phyloP scores from a whole-genome alignment of 2,113 vertebrate species.

The Uria lomvia region DNA sequence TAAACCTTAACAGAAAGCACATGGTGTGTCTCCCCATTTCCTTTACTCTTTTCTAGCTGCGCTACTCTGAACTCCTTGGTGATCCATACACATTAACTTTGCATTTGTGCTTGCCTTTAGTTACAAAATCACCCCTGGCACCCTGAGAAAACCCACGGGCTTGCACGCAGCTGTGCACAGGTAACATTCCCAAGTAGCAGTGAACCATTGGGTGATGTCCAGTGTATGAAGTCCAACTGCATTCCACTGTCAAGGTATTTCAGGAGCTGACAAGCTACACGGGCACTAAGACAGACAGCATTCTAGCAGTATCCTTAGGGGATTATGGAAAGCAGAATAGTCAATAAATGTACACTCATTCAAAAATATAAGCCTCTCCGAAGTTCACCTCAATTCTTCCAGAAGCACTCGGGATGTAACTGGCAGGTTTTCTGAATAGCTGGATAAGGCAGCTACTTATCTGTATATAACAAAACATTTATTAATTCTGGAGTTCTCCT shows the following conservation, averaged over 20 bases:
- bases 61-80: neutral
- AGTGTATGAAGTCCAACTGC: neutral
- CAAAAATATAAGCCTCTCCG: neutral
- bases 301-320: neutral
- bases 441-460: neutral
- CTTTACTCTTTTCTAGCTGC: neutral
- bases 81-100: neutral
- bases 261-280: neutral
- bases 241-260: neutral
- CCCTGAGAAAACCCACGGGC: neutral
- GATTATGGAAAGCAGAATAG: neutral
- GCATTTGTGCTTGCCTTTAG: neutral
- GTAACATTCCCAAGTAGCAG: neutral
- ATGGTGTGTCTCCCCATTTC: fast-evolving
- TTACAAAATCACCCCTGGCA: neutral
- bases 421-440: neutral
- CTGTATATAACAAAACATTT: neutral
- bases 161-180: neutral
- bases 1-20: neutral
- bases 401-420: neutral
- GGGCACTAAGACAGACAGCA: neutral
- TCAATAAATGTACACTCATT: neutral
- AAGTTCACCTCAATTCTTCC: neutral
- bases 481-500: neutral
- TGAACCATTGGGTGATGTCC: neutral